phyloP scores from a whole-genome alignment of 2,113 vertebrate species.

The Albula goreensis region DNA sequence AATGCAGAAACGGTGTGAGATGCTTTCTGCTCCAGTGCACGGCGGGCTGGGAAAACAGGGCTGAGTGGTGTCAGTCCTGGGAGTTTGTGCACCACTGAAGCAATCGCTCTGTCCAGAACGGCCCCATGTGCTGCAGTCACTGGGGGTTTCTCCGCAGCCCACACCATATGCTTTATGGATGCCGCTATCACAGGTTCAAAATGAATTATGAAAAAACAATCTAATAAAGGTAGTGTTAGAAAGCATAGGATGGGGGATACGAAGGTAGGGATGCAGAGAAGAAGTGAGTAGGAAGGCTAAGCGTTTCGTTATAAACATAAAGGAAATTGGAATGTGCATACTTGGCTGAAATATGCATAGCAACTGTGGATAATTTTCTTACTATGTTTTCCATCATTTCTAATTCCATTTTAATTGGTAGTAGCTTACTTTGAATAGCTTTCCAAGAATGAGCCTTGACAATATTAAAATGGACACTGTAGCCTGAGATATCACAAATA shows the following conservation, averaged over 20 bases:
- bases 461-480: too few relatives aligned
- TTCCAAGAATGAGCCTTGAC: too few relatives aligned
- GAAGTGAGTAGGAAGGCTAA: background rate
- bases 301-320: background rate
- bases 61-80: slow-evolving; percentile 14
- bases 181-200: background rate
- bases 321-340: background rate
- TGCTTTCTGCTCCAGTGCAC: background rate
- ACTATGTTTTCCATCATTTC: too few relatives aligned
- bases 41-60: slow-evolving; percentile 13
- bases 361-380: too few relatives aligned
- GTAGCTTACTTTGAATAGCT: too few relatives aligned
- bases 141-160: background rate
- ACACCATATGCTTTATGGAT: slow-evolving; percentile 11
- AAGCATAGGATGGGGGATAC: background rate
- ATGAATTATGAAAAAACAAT: slow-evolving; percentile 10
- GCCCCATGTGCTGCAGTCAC: slow-evolving; percentile 1
- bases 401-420: too few relatives aligned
- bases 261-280: background rate
- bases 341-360: too few relatives aligned
- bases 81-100: slow-evolving; percentile 12
- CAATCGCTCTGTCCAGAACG: background rate
- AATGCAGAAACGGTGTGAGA: background rate
- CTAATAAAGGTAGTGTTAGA: slow-evolving; percentile 2
- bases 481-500: too few relatives aligned